phyloP scores from a whole-genome alignment of 2,113 vertebrate genomes.

The Scomber japonicus region DNA sequence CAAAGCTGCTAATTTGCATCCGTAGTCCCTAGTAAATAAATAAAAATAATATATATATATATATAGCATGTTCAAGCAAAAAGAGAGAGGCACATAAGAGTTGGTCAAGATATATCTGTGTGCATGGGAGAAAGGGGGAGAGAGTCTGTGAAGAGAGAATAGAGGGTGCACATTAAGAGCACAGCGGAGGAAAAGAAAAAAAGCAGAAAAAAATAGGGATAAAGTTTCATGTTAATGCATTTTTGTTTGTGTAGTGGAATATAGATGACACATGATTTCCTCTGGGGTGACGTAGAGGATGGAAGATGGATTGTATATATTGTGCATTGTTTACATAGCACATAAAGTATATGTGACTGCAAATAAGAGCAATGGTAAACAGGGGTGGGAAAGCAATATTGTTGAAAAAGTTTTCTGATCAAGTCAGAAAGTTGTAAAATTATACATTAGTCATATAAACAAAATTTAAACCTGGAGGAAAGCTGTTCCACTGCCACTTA shows the following conservation, averaged over 20 bases:
- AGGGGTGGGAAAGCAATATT: neutral
- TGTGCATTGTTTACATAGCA: neutral
- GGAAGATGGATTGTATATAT: neutral
- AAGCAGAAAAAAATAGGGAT: constrained; percentile 14
- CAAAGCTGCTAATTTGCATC: too few species aligned
- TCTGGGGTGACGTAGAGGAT: neutral
- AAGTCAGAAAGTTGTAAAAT: neutral
- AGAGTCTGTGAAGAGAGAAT: neutral
- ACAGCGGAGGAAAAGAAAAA: constrained; percentile 10
- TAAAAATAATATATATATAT: neutral
- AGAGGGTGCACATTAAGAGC: constrained; percentile 22
- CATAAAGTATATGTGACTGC: neutral
- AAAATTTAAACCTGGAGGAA: neutral
- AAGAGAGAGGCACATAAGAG: neutral
- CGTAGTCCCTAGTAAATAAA: too few species aligned
- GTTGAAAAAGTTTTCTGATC: neutral
- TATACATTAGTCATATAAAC: neutral
- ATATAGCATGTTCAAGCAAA: constrained; percentile 10
- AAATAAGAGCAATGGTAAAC: constrained; percentile 1
- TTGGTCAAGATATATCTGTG: constrained; percentile 4
- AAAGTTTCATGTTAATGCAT: neutral
- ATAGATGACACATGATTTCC: constrained; percentile 23
- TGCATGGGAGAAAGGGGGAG: neutral
- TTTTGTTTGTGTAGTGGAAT: constrained; percentile 12
- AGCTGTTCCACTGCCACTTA: too few species aligned